A percentile compares a stretch with the other conserved stretches of the same genome.
Evolutionary conservation across 23 tunicate species (phyloP).

Genomic region (Ascidia mentula): DNA sequence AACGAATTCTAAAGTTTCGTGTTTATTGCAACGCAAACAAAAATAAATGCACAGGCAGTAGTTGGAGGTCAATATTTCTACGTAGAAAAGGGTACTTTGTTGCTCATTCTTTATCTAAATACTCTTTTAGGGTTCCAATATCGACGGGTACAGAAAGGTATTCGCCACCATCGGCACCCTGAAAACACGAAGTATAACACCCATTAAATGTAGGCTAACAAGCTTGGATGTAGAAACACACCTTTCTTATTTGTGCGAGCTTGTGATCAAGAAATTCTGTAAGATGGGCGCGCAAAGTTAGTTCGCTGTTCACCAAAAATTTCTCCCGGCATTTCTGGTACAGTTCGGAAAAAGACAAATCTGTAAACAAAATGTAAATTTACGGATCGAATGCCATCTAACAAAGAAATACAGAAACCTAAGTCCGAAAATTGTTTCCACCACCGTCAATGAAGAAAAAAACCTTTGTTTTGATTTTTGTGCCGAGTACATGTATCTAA

Average conservation of each 20-base stretch:
- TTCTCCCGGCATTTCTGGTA: conserved; percentile 70
- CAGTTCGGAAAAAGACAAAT: conserved; percentile 71
- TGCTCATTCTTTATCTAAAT: conserved; percentile 63
- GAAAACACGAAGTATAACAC: not conserved
- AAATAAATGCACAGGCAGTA: too few species aligned
- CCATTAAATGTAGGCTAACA: not conserved
- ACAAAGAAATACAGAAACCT: too few species aligned
- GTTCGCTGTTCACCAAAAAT: conserved; percentile 83
- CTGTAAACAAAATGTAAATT: too few species aligned
- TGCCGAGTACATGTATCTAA: too few species aligned
- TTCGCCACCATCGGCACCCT: conserved; percentile 73
- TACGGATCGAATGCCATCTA: too few species aligned
- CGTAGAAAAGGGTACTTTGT: too few species aligned
- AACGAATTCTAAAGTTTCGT: too few species aligned
- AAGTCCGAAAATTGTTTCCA: too few species aligned
- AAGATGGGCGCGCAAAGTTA: conserved; percentile 73
- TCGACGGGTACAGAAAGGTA: conserved; percentile 57
- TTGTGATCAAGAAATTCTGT: conserved; percentile 89
- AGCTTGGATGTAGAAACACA: not conserved
- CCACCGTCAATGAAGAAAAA: too few species aligned
- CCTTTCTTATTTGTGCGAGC: conserved; percentile 57
- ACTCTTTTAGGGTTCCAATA: conserved; percentile 52
- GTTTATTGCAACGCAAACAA: too few species aligned
- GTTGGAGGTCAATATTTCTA: too few species aligned
- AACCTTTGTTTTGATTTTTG: too few species aligned